Percentiles rank a stretch among this genome's conserved stretches.
phyloP scores from a whole-genome alignment of 2,113 vertebrate genomes.

The Antechinus stuartii region DNA sequence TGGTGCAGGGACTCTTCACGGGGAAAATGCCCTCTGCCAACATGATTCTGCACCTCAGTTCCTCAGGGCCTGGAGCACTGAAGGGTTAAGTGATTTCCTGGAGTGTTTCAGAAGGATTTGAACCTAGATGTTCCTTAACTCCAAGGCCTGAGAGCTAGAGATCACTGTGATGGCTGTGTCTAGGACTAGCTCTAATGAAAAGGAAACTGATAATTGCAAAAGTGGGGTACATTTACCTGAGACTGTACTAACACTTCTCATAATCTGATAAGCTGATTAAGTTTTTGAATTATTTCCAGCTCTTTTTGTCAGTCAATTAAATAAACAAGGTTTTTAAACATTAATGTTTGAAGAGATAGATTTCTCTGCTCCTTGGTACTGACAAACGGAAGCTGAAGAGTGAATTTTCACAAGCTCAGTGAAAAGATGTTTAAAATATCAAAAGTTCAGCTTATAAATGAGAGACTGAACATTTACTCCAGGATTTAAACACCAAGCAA shows the following conservation, averaged over 20 bases:
- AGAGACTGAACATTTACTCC: constrained; percentile 14
- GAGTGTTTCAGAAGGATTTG: background rate
- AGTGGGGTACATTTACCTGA: background rate
- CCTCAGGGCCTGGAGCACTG: background rate
- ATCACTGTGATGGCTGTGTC: background rate
- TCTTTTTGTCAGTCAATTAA: background rate
- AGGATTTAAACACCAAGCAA: background rate
- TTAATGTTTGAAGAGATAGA: background rate
- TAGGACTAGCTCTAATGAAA: background rate
- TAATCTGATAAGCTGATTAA: background rate
- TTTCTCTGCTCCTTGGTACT: background rate
- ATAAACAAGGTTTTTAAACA: background rate
- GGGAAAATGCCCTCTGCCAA: background rate
- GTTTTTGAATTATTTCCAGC: background rate
- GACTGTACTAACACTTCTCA: background rate
- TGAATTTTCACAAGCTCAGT: constrained; percentile 27
- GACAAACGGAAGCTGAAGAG: background rate
- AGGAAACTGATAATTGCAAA: background rate
- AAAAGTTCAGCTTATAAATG: constrained; percentile 14
- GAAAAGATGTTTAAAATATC: background rate
- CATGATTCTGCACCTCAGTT: background rate
- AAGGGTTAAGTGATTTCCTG: background rate
- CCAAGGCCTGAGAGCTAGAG: background rate
- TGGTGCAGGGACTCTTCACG: background rate
- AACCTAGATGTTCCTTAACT: background rate